phyloP scores from a whole-genome alignment of 2,797 vertebrate genomes.

The Neomorphus geoffroyi region DNA sequence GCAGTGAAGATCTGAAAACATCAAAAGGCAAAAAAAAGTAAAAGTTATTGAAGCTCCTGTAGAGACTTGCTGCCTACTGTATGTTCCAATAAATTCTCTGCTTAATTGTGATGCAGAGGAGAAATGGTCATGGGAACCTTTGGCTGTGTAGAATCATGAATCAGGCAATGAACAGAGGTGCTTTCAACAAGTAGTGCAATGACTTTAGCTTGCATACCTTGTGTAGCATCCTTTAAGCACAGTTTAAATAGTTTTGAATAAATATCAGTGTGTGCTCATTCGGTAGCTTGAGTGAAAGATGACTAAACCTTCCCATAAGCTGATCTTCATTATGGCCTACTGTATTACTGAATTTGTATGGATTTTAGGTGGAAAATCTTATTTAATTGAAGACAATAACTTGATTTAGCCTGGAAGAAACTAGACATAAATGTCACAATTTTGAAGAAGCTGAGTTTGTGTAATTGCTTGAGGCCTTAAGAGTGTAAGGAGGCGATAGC shows the following conservation, averaged over 20 bases:
- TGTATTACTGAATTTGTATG: not conserved
- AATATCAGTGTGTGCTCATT: not conserved
- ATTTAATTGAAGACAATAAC: not conserved
- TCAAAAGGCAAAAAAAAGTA: not conserved
- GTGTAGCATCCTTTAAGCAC: not conserved
- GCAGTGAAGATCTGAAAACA: not conserved
- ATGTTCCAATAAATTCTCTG: not conserved
- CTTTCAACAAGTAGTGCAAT: not conserved
- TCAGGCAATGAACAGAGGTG: not conserved
- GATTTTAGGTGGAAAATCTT: not conserved
- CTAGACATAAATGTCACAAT: not conserved
- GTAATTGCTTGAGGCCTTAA: not conserved
- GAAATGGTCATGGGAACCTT: not conserved
- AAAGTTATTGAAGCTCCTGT: not conserved
- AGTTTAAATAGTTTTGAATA: not conserved
- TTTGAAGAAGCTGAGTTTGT: not conserved
- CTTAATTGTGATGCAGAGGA: fast-evolving
- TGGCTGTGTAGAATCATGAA: not conserved
- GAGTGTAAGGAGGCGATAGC: not conserved
- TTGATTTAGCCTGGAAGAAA: not conserved
- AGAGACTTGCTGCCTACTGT: not conserved
- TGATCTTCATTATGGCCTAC: not conserved
- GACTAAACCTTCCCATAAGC: not conserved
- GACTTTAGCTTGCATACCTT: not conserved
- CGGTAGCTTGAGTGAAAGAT: not conserved